Conservation (phyloP, 2,113 vertebrate genomes). For the Semnornis frantzii region DNA sequence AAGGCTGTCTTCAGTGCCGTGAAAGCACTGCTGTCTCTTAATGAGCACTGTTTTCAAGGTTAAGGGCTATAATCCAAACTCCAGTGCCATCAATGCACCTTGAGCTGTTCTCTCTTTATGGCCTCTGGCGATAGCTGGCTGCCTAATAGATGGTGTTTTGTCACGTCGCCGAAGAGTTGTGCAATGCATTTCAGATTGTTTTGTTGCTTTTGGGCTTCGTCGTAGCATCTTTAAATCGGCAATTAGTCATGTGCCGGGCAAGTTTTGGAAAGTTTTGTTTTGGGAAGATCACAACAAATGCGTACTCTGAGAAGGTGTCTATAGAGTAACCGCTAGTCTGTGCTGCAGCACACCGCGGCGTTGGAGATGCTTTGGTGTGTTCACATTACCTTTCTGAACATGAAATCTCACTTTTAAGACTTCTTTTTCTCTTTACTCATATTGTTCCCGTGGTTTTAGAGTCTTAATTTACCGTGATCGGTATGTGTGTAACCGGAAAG, state of each 20-base stretch:
- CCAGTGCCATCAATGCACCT: neutral
- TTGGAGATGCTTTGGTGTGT: neutral
- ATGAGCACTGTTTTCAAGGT: neutral
- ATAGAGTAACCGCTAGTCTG: neutral
- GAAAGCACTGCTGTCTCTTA: neutral
- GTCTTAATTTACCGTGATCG: neutral
- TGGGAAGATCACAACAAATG: neutral
- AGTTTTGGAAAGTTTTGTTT: neutral
- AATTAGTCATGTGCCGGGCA: neutral
- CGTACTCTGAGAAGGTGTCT: accelerated
- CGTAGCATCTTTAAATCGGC: neutral
- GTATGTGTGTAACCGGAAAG: neutral
- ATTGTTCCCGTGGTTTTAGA: neutral
- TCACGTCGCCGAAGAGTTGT: neutral
- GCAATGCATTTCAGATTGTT: neutral
- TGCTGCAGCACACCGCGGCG: neutral
- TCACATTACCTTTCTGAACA: neutral
- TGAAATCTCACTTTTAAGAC: neutral
- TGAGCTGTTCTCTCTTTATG: neutral
- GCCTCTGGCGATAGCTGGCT: neutral
- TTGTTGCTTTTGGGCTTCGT: neutral
- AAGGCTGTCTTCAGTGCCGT: neutral
- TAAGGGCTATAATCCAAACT: neutral
- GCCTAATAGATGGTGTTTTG: neutral
- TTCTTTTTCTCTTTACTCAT: neutral